Evolutionary conservation across 2,797 vertebrate genomes (phyloP), one percentile per base, ranked within the genome.

Genomic region (Hippocampus kuda): DNA sequence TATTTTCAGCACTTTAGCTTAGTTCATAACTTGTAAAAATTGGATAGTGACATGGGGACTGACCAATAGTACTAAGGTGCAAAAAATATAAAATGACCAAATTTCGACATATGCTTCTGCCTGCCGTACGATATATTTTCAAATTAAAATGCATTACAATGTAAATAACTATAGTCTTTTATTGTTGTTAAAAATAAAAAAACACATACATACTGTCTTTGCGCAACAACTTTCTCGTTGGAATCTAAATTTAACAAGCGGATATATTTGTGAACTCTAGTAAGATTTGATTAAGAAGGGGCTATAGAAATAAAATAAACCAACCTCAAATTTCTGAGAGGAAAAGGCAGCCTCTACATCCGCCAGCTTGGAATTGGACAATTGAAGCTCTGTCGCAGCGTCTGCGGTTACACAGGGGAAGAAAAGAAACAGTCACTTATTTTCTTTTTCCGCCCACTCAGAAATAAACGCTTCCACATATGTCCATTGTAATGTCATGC

Each of bases 281-380:
- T 11, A 41, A n/a, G 5, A 4, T 13, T 24, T 42, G 15, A 22
- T 42, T 1, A 30, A 18, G 15, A 7, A 22, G 24, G 18, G 34
- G 41, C 66, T 24, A 26, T 16, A 2, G 5, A 8, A 72, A 65
- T 2, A 18, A 1, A 24, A 18, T 18, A 65, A 44, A 54, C 74
- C 64, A 85, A 99, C 97, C 94, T 99, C 97, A 57, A 92, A 92
- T 84, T 90, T 95, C 72, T 94, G 93, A 68, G 91, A 44, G 68
- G 88, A 11, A 68, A 93, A 92, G 26, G 91, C 78, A 73, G 86
- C 81, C 88, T 98, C 94, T 61, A 93, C 72, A 75, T 97, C 93
- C 65, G 86, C 90, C 82, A 93, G 82, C 81, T 82, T 93, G 67
- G 91, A 91, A 86, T 90, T 93, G 79, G 94, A 93, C 42, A 92